Percentiles rank a stretch among this genome's conserved stretches.
phyloP scores from a whole-genome alignment of 2,888 invertebrate species.

The Charanyca ferruginea region DNA sequence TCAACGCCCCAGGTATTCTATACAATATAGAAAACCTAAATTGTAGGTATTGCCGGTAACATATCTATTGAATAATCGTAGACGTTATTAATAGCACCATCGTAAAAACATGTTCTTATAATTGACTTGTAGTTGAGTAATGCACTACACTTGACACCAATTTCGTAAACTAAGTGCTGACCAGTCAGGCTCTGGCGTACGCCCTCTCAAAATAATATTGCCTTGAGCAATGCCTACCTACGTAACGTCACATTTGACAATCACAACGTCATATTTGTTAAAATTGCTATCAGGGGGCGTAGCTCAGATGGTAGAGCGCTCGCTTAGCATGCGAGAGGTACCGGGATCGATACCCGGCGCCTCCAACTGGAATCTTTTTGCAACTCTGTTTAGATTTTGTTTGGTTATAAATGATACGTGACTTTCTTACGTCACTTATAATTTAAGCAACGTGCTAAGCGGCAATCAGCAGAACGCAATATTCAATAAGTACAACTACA shows the following conservation, averaged over 20 bases:
- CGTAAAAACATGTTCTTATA: no score
- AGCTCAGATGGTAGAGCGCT: constrained; percentile 87
- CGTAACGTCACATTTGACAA: not conserved
- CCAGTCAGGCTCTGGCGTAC: not conserved
- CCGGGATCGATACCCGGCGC: constrained; percentile 82
- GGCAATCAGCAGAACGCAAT: not conserved
- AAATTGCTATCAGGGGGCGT: constrained; percentile 65
- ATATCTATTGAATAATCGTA: no score
- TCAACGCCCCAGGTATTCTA: no score
- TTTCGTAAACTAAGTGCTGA: not conserved
- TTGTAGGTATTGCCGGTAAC: no score
- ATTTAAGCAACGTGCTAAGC: not conserved
- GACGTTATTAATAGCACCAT: no score
- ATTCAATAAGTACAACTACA: not conserved
- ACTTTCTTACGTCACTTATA: not conserved
- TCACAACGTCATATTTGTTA: constrained; percentile 1
- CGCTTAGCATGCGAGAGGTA: constrained; percentile 89
- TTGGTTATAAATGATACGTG: not conserved
- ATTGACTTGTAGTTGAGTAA: no score
- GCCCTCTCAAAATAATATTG: not conserved
- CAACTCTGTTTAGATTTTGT: not conserved
- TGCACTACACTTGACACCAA: not conserved
- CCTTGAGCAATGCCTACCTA: constrained; percentile 4
- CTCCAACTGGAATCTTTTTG: constrained; percentile 26
- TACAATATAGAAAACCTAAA: no score